Conservation (phyloP, 2,797 vertebrate species). For the Poecile montanus region DNA sequence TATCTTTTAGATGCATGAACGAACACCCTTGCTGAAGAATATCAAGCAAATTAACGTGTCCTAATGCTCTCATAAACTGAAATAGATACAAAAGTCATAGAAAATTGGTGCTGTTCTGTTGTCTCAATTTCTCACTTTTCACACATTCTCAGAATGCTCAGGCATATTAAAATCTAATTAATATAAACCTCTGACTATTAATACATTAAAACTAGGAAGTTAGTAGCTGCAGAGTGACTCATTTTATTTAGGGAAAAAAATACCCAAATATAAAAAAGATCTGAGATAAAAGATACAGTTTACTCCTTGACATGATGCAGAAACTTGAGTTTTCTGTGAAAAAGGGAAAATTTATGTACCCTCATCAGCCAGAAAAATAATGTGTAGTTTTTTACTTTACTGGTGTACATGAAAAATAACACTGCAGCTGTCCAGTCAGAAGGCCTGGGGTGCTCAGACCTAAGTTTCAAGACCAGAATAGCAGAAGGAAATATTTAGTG, state of each 20-base stretch:
- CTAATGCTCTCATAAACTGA: not conserved
- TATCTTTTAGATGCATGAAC: not conserved
- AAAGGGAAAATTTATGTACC: not conserved
- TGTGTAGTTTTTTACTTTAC: not conserved
- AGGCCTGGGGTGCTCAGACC: not conserved
- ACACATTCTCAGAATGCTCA: not conserved
- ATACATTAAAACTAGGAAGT: not conserved
- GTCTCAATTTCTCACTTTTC: not conserved
- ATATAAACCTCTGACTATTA: not conserved
- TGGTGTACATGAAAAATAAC: not conserved
- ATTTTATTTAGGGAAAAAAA: not conserved
- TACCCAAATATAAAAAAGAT: not conserved
- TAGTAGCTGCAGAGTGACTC: not conserved
- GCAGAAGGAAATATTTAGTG: conserved; percentile 9
- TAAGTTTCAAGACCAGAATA: not conserved
- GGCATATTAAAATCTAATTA: not conserved
- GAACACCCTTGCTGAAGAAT: not conserved
- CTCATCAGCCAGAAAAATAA: not conserved
- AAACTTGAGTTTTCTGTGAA: not conserved
- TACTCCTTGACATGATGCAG: not conserved
- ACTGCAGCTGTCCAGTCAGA: not conserved
- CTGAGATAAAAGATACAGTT: not conserved
- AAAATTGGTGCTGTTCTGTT: not conserved
- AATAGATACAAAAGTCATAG: not conserved
- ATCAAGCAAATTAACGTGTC: not conserved